Base-by-base conservation (phyloP, 2,113 vertebrate species). In the Carettochelys insculpta region DNA sequence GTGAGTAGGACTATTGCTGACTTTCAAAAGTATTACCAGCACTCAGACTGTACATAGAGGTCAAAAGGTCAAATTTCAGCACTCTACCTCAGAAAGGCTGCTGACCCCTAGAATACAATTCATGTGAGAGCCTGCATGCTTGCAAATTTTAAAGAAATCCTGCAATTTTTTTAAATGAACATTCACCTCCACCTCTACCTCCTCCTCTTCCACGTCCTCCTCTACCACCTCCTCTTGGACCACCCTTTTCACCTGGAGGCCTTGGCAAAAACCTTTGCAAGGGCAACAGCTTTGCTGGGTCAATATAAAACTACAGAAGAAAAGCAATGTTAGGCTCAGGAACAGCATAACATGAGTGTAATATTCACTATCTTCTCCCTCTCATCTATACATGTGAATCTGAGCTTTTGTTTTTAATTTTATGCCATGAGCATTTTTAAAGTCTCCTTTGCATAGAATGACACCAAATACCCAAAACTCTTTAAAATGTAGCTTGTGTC, bases 181-280 rank as follows among this genome's bases (percentile, higher is more conserved):
- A 93, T 97, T 97, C 91, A 99, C 99, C 99, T 95, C 97, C 97
- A 2, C 98, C 97, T 92, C 98, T 96, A 22, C 98, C 97, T 97
- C 98, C 98, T 1, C 98, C 98, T 87, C 98, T 97, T 53, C 98
- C 98, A 91, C 98, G 92, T 50, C 98, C 98, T 34, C 99, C 98
- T 52, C 99, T 98, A 65, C 99, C 95, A 14, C 98, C 98, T 38
- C 99, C 99, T 96, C 99, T 97, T 1, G 98, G 98, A 6, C 98
- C 97, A 12, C 98, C 98, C 96, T 98, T 99, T 96, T 99, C 99
- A 89, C 99, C 99, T 2, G 99, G 99, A 1, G 99, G 99, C 65
- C 99, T 98, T 48, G 99, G 99, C 52, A 99, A 97, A 97, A 99
- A 99, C 48, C 99, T 98, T 94, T 99, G 99, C 90, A 99, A 97